Evolutionary conservation across 1,140 invertebrate genomes (phyloP).

Genomic region (Drosophila oshimai): DNA sequence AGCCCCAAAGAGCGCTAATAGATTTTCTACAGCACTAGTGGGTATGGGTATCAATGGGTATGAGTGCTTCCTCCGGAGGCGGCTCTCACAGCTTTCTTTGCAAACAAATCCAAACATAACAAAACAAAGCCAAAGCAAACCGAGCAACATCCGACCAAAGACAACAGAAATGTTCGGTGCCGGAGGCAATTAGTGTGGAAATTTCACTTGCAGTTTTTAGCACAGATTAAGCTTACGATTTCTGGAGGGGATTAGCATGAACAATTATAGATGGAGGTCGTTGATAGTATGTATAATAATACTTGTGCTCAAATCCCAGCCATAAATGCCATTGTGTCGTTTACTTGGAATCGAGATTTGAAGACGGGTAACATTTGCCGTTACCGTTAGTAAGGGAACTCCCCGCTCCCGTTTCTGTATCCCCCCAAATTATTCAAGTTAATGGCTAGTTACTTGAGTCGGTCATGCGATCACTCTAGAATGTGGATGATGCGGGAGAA

Average conservation of each 20-base stretch:
- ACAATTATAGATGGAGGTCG: constrained; percentile 77
- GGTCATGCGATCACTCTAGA: constrained; percentile 40
- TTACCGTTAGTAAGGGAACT: constrained; percentile 38
- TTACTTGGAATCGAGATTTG: constrained; percentile 35
- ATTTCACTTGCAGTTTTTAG: constrained; percentile 78
- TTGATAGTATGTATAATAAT: constrained; percentile 43
- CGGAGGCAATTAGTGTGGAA: constrained; percentile 72
- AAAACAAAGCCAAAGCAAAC: background rate
- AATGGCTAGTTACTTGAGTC: constrained; percentile 49
- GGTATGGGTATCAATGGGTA: background rate
- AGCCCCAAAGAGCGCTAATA: constrained; percentile 68
- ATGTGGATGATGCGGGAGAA: background rate
- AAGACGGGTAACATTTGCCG: constrained; percentile 42
- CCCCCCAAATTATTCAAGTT: constrained; percentile 41
- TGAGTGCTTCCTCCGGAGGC: constrained; percentile 46
- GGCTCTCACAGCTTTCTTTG: constrained; percentile 62
- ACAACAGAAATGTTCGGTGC: constrained; percentile 60
- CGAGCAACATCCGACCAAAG: constrained; percentile 40
- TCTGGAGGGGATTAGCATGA: constrained; percentile 68
- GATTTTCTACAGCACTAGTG: constrained; percentile 67
- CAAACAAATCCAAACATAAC: constrained; percentile 56
- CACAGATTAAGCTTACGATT: constrained; percentile 53
- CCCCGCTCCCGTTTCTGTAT: background rate
- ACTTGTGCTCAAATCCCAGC: constrained; percentile 9
- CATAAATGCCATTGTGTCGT: constrained; percentile 20